Base-by-base conservation (phyloP, 2,888 invertebrate species). In the Brachypterus glaber region DNA sequence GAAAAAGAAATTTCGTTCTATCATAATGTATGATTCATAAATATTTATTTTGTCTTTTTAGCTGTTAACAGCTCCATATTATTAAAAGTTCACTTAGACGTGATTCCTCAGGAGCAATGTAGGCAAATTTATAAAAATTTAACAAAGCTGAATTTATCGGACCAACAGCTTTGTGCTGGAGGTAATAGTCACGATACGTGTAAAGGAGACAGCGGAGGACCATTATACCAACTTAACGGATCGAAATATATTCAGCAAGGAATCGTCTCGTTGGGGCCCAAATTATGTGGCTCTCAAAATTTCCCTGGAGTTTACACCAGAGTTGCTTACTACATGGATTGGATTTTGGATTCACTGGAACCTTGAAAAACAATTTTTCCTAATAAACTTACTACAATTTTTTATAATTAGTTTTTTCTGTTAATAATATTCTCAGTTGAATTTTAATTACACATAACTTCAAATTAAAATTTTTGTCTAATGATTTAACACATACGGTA, bases 251-350 rank as follows among this genome's bases (percentile, higher is more conserved):
- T 78, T 9, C 79, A 80, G 31, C 37, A 26, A 35, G 72, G 71
- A 12, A 53, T 72, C 25, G 71, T 74, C 0, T 74, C 73, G 0
- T 71, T 71, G 51, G 74, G 74, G 25, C 63, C 64, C 4, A 53
- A 44, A 43, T 43, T 40, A 17, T 68, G 67, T 46, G 70, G 68
- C 30, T 54, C 57, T 2, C 64, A 69, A n/a, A 73, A 72, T 1
- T 74, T 73, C 67, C 83, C 84, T 0, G 82, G 78, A 0, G 76
- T 84, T 2, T 84, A 83, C 57, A 82, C 81, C 0, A 68, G 72
- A 26, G 72, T 82, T 1, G 62, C 73, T 0, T 63, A 70, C 9
- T 82, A 76, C 53, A 57, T 77, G 36, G 70, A 75, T 40, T 84
- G 83, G 83, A 79, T 84, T 50, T 54, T 75, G 31, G 64, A 69